Evolutionary conservation across 2,888 invertebrate species (phyloP).

Genomic region (Reticulitermes lucifugus): DNA sequence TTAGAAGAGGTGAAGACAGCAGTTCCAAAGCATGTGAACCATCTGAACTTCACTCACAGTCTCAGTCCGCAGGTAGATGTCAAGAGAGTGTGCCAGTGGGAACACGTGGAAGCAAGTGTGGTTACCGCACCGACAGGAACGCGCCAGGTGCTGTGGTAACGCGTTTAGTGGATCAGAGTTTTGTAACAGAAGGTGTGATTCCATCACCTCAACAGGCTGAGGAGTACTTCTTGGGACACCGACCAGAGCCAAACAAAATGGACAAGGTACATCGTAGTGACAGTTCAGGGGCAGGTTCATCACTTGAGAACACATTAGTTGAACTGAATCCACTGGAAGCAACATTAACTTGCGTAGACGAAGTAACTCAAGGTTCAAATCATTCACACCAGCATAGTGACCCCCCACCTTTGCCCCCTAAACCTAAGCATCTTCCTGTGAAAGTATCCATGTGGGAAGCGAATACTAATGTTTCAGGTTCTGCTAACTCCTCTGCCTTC

Average conservation of each 20-base stretch:
- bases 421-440: constrained; percentile 78
- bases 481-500: constrained; percentile 37
- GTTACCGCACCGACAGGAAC: not conserved
- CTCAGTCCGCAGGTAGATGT: constrained; percentile 35
- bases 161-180: constrained; percentile 57
- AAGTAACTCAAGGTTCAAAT: not conserved
- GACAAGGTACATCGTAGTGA: constrained; percentile 22
- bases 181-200: constrained; percentile 58
- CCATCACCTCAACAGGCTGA: constrained; percentile 59
- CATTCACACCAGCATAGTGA: constrained; percentile 45
- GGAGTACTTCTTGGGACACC: constrained; percentile 56
- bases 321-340: constrained; percentile 21
- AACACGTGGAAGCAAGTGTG: constrained; percentile 26
- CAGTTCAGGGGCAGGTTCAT: constrained; percentile 11
- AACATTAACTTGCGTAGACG: constrained; percentile 31
- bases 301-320: constrained; percentile 45
- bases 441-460: constrained; percentile 71
- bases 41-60: constrained; percentile 1
- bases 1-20: constrained; percentile 57
- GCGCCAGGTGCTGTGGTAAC: constrained; percentile 50
- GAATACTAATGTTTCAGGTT: not conserved
- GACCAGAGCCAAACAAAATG: constrained; percentile 12
- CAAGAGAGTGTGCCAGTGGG: constrained; percentile 39
- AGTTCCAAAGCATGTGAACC: constrained; percentile 44
- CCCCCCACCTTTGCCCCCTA: constrained; percentile 81